Evolutionary conservation across 2,113 vertebrate species (phyloP).

Genomic region (Neotragus pygmaeus): DNA sequence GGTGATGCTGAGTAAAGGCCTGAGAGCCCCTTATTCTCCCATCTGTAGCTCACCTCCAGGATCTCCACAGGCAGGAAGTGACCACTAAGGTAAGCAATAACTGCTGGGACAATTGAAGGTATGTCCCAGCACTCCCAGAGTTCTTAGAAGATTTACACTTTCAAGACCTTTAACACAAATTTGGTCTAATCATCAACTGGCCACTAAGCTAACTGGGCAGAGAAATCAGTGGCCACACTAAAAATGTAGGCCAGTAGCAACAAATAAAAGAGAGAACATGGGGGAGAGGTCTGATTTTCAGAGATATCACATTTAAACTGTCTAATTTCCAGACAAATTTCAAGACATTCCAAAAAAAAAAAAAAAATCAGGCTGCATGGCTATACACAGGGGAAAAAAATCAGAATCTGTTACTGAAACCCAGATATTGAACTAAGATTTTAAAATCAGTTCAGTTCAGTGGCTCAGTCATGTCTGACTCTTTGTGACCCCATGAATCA

Average conservation of each 20-base stretch:
- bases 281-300: background rate
- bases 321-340: background rate
- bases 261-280: background rate
- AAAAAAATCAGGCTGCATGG: background rate
- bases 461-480: rapidly evolving
- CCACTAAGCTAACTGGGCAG: background rate
- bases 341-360: background rate
- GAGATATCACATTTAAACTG: background rate
- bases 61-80: background rate
- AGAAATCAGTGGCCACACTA: background rate
- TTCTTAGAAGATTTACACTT: background rate
- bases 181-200: background rate
- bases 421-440: background rate
- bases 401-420: background rate
- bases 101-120: background rate
- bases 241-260: background rate
- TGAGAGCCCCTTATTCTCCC: background rate
- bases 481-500: too few relatives aligned
- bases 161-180: background rate
- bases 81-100: background rate
- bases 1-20: background rate
- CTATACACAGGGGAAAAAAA: background rate
- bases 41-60: background rate
- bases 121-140: background rate
- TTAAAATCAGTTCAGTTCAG: background rate